These are phyloP conservation scores for Microtus ochrogaster DNA, from an alignment of 2,113 vertebrate genomes.

Conservation along the genomic window DNA sequence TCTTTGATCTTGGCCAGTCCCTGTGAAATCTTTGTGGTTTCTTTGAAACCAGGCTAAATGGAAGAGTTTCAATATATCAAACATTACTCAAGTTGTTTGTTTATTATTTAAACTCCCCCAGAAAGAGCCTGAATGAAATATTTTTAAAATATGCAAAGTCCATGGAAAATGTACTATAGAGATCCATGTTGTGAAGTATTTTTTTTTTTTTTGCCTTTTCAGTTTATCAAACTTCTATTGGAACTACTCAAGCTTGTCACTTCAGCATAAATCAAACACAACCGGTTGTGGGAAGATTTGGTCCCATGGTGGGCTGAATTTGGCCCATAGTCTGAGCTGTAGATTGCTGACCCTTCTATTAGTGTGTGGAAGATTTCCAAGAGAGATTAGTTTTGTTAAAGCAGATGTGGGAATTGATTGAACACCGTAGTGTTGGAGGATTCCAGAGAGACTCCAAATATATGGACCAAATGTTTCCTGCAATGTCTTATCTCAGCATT, in stretches of 20 bases:
- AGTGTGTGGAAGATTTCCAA: neutral
- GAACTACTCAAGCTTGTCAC: neutral
- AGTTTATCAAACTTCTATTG: neutral
- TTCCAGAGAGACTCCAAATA: constrained; percentile 4
- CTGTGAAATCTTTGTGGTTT: neutral
- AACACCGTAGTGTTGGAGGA: neutral
- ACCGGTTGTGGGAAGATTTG: neutral
- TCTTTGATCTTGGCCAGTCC: neutral
- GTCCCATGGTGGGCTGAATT: neutral
- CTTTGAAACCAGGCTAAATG: neutral
- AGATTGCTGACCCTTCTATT: neutral
- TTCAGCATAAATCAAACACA: neutral
- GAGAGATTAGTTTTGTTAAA: constrained; percentile 39
- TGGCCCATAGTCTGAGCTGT: neutral
- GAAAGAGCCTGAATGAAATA: neutral
- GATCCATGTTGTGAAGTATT: neutral
- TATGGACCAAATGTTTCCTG: neutral
- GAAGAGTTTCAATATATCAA: neutral
- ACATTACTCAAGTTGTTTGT: neutral
- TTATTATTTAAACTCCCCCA: neutral
- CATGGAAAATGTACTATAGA: neutral
- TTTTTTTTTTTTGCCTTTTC: neutral
- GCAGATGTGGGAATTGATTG: constrained; percentile 23
- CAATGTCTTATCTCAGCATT: neutral
- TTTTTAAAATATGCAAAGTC: neutral